Evolutionary conservation across 2,797 vertebrate genomes (phyloP), one percentile per base, ranked within the genome.

Genomic region (Fratercula arctica): DNA sequence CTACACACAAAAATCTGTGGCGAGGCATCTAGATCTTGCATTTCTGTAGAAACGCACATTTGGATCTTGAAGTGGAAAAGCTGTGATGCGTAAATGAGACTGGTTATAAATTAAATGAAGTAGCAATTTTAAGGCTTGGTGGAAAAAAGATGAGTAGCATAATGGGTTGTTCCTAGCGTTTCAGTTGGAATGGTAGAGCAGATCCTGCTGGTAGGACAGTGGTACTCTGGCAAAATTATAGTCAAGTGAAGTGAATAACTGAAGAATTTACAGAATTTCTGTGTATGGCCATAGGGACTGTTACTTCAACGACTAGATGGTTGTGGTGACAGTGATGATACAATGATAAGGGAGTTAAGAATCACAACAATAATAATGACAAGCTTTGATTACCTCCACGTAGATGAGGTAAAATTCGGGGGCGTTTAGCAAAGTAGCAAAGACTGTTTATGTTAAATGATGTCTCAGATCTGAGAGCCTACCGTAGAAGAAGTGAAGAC

Each of bases 91-190:
- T 95, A 94, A 95, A 90, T 25, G 74, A 86, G 77, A 29, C 64
- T 93, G 50, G 50, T 75, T 95, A 90, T 85, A 95, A 78, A 78
- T 73, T 54, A 84, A 95, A 82, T 93, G 83, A 94, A 90, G 86
- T 92, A 95, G 74, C 95, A 90, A 63, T 93, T 92, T 92, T 85
- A 90, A 90, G 86, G 51, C 64, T 93, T 53, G 60, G 17, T 82
- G 12, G 59, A 68, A 88, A 75, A 78, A 78, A 41, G 41, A 53
- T 24, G 17, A 73, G 69, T n/a, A 69, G 46, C 28, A 35, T 82
- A 56, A 69, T n/a, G 35, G 74, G 53, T 28, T 87, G 70, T 54
- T 95, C 37, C 10, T 88, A 13, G 60, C 75, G 39, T 69, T 75
- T 39, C 5, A 4, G n/a, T 66, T 90, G 56, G 81, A 87, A 67